Conservation (phyloP, 2,888 invertebrate genomes). For the Petrolisthes cinctipes region DNA sequence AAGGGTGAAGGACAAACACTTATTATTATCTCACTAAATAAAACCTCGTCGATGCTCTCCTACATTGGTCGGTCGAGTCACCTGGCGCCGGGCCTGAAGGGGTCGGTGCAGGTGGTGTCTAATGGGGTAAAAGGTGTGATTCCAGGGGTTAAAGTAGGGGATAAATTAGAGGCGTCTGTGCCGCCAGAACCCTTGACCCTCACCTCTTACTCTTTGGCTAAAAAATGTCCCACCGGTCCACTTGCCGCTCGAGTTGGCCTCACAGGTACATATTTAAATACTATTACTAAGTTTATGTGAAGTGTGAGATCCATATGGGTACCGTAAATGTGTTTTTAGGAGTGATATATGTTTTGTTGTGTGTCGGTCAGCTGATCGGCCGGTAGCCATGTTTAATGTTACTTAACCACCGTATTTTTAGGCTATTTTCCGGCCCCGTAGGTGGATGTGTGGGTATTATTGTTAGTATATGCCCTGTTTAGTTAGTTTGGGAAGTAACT, state of each 20-base stretch:
- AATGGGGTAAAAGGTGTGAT: conserved; percentile 37
- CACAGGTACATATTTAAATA: conserved; percentile 33
- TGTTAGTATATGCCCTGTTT: no score
- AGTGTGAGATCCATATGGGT: background rate
- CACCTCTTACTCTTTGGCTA: conserved; percentile 34
- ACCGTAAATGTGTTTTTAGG: background rate
- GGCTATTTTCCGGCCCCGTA: no score
- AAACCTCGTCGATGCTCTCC: conserved; percentile 33
- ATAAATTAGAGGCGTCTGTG: background rate
- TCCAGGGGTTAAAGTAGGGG: conserved; percentile 30
- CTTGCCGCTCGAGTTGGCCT: conserved; percentile 33
- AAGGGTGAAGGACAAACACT: no score
- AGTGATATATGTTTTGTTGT: background rate
- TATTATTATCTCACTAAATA: no score
- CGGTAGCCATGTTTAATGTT: conserved; percentile 39
- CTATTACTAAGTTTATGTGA: no score
- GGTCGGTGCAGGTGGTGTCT: conserved; percentile 45
- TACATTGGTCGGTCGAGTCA: conserved; percentile 49
- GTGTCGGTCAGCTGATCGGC: conserved; percentile 39
- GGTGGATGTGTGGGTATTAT: no score
- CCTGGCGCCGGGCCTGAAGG: conserved; percentile 47
- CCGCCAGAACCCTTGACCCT: conserved; percentile 9
- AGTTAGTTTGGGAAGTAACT: background rate
- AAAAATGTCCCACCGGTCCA: conserved; percentile 36
- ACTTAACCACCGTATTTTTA: background rate